A percentile compares a stretch with the other conserved stretches of the same genome.
Evolutionary conservation across 2,888 invertebrate species (phyloP).

Genomic region (Megastigmus dorsalis): DNA sequence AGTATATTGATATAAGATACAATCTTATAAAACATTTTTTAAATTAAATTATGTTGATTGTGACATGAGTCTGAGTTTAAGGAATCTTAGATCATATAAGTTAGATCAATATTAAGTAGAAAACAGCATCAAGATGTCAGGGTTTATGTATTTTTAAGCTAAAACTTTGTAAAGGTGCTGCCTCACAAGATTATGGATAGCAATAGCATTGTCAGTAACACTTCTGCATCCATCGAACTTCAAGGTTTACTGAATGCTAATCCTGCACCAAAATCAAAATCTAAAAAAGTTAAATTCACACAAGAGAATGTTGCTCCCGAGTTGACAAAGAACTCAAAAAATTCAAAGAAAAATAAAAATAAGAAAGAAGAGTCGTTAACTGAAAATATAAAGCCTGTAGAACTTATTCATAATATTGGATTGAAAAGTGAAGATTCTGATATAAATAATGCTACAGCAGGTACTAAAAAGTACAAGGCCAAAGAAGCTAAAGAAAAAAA

Average conservation of each 20-base stretch:
- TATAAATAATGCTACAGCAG: neutral
- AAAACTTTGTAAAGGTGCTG: constrained; percentile 62
- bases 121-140: constrained; percentile 44
- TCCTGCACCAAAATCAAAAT: constrained; percentile 55
- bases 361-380: constrained; percentile 52
- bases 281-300: constrained; percentile 58
- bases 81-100: too few species aligned
- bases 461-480: constrained; percentile 61
- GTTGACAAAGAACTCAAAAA: constrained; percentile 55
- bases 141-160: constrained; percentile 61
- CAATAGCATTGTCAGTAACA: constrained; percentile 59
- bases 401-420: constrained; percentile 43
- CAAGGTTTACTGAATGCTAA: constrained; percentile 57
- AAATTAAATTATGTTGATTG: too few species aligned
- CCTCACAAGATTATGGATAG: constrained; percentile 62
- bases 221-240: constrained; percentile 55
- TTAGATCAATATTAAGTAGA: neutral
- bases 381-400: constrained; percentile 51
- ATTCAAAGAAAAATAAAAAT: constrained; percentile 55
- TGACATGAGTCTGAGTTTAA: too few species aligned
- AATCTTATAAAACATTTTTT: neutral
- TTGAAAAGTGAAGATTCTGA: constrained; percentile 45
- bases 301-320: constrained; percentile 55
- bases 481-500: constrained; percentile 71
- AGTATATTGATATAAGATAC: neutral